These are phyloP conservation scores for Telmatherina bonti DNA, from an alignment of 2,797 vertebrate genomes.

Conservation along the genomic window DNA sequence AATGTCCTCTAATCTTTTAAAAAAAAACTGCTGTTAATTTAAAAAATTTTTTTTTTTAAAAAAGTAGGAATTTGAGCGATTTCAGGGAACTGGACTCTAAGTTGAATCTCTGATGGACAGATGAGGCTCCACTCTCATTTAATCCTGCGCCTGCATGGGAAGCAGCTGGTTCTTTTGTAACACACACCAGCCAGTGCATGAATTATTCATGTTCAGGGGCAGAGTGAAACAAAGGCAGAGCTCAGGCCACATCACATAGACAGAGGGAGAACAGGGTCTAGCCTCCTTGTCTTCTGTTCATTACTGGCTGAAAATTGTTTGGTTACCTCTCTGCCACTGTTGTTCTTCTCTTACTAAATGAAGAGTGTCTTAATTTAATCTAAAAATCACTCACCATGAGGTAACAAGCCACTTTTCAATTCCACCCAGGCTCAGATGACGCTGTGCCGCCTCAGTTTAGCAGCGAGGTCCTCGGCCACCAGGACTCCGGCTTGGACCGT, in stretches of 20 bases:
- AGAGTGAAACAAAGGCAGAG: constrained; percentile 62
- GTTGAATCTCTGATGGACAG: neutral
- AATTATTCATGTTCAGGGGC: constrained; percentile 77
- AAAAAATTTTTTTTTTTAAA: neutral
- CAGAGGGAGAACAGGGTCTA: neutral
- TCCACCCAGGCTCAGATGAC: constrained; percentile 82
- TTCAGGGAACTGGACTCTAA: neutral
- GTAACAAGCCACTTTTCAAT: constrained; percentile 1
- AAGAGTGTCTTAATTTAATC: neutral
- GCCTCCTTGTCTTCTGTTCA: constrained; percentile 19
- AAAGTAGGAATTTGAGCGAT: neutral
- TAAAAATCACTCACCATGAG: neutral
- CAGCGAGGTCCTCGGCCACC: constrained; percentile 63
- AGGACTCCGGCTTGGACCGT: constrained; percentile 59
- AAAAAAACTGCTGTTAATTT: neutral
- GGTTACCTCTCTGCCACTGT: neutral
- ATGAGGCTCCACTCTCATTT: constrained; percentile 17
- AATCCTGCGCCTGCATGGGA: constrained; percentile 15
- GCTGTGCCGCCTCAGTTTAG: constrained; percentile 80
- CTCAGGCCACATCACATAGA: constrained; percentile 26
- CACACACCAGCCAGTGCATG: constrained; percentile 43
- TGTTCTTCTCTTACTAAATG: neutral
- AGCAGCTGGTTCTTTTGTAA: constrained; percentile 77
- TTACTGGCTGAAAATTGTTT: neutral
- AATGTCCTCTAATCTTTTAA: neutral